Conservation (phyloP, 2,113 vertebrate genomes). For the Cyanistes caeruleus region DNA sequence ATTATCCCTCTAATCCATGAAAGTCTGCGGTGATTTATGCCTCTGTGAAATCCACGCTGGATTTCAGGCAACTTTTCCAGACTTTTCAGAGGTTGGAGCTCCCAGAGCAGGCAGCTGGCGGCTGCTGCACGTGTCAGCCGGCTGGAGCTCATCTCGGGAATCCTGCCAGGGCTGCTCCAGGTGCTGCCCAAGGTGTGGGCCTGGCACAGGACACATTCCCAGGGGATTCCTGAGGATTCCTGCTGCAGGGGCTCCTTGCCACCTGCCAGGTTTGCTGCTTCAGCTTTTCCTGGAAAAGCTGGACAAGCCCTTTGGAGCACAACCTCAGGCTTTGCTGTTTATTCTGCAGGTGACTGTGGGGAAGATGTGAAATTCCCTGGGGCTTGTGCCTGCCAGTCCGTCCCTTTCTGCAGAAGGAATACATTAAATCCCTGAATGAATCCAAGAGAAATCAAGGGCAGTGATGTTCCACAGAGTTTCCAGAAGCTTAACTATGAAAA, state of each 20-base stretch:
- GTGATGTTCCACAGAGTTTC: neutral
- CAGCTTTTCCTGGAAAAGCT: neutral
- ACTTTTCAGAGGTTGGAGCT: accelerated
- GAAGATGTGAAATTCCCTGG: neutral
- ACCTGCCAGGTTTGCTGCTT: neutral
- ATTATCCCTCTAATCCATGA: neutral
- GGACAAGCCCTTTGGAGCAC: neutral
- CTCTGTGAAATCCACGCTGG: neutral
- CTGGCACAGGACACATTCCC: neutral
- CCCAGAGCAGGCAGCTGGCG: neutral
- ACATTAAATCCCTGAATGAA: neutral
- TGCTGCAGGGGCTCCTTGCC: neutral
- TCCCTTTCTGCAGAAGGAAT: neutral
- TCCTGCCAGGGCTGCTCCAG: neutral
- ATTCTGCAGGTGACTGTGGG: neutral
- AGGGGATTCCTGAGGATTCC: neutral
- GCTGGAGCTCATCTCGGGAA: neutral
- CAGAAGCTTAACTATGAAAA: neutral
- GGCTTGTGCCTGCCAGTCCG: neutral
- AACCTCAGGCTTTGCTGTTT: neutral
- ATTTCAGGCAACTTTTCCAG: neutral
- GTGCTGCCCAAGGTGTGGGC: neutral
- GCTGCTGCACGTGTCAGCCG: neutral
- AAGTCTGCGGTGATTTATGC: neutral
- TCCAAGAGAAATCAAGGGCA: neutral